A percentile compares a stretch with the other conserved stretches of the same genome.
Evolutionary conservation across 2,797 vertebrate species (phyloP).

Genomic region (Pyrocephalus nanus): DNA sequence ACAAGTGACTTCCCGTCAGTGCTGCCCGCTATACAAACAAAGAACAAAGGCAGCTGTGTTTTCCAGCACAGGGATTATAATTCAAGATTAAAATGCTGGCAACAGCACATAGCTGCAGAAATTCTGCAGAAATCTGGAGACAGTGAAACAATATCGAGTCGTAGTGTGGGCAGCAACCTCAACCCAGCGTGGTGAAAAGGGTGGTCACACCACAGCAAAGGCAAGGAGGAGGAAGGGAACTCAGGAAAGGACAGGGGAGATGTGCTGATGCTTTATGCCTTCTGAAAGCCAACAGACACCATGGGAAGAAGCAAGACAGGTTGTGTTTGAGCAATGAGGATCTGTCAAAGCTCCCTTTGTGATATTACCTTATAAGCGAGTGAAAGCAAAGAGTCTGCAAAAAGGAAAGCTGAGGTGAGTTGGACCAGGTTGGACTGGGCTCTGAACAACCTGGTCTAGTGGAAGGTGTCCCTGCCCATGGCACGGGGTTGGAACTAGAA

Average conservation of each 20-base stretch:
- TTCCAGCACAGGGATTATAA: neutral
- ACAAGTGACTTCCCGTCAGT: neutral
- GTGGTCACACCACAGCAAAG: neutral
- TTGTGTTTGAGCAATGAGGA: neutral
- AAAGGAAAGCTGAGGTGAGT: neutral
- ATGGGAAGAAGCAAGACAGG: neutral
- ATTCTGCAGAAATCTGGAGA: neutral
- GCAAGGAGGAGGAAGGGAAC: neutral
- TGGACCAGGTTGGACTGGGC: too few relatives aligned
- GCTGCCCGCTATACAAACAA: neutral
- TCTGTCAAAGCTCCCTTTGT: neutral
- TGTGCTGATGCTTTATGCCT: neutral
- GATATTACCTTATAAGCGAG: neutral
- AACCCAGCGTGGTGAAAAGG: rapidly evolving
- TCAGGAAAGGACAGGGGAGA: neutral
- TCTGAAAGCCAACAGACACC: neutral
- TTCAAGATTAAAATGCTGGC: neutral
- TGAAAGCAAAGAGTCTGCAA: neutral
- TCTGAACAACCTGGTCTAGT: neutral
- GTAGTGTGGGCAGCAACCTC: neutral
- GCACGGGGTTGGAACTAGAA: neutral
- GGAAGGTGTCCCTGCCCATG: neutral
- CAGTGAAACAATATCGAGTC: neutral
- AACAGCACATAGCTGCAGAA: neutral
- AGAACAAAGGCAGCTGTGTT: slow-evolving; percentile 23